Conservation (phyloP, 2,797 vertebrate species). For the Emydoidea blandingii region DNA sequence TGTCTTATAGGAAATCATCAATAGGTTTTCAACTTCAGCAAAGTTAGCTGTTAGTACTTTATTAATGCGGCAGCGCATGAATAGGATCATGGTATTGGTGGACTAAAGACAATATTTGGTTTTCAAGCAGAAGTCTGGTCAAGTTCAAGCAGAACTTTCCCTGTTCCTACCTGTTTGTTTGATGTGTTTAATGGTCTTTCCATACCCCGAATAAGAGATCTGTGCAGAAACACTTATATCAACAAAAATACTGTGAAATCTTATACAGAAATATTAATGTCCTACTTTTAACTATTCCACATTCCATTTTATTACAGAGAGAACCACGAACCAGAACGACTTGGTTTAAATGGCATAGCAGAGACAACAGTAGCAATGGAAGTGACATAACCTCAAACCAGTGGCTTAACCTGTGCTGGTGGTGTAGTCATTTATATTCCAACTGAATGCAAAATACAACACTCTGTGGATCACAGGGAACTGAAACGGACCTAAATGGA, state of each 20-base stretch:
- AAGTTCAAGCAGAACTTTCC: no score
- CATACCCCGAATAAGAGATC: rapidly evolving
- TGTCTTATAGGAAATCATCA: rapidly evolving
- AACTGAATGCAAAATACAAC: constrained; percentile 78
- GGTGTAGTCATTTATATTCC: constrained; percentile 73
- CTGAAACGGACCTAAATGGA: constrained; percentile 84
- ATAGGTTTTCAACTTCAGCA: rapidly evolving
- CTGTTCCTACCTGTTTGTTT: neutral
- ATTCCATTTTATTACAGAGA: constrained; percentile 82
- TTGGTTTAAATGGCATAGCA: constrained; percentile 90
- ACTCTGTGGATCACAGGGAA: constrained; percentile 81
- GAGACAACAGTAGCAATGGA: constrained; percentile 96
- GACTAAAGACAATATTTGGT: rapidly evolving
- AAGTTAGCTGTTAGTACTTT: neutral
- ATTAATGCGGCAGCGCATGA: neutral
- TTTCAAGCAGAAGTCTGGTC: rapidly evolving
- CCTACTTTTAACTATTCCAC: rapidly evolving
- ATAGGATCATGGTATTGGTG: neutral
- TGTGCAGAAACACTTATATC: rapidly evolving
- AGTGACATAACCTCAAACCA: constrained; percentile 88
- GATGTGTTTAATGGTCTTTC: rapidly evolving
- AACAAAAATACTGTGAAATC: neutral
- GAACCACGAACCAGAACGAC: constrained; percentile 90
- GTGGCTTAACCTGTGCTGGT: constrained; percentile 68
- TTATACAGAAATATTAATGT: neutral